Conservation (phyloP, 2,113 vertebrate genomes). For the Sus scrofa region T2T-Sscrofa CM000826.6:128044501-128045000, state of each 20-base stretch:
- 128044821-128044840: not conserved
- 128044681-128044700: not conserved
- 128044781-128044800: not conserved
- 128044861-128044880: not conserved
- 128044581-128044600: not conserved
- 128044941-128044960: not conserved
- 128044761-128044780: not conserved
- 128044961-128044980: not conserved
- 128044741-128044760: not conserved
- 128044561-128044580: not conserved
- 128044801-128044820: slow-evolving; percentile 12
- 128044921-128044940: not conserved
- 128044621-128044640: not conserved
- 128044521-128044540: slow-evolving; percentile 99
- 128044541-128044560: slow-evolving; percentile 91
- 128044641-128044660: not conserved
- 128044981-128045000: not conserved
- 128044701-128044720: not conserved
- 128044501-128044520: slow-evolving; percentile 98
- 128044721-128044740: not conserved
- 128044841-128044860: not conserved
- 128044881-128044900: not conserved
- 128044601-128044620: not conserved
- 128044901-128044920: not conserved
- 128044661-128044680: not conserved